These are phyloP conservation scores for Epinotia bilunana DNA, from an alignment of 2,888 invertebrate species.

Conservation along the genomic window DNA sequence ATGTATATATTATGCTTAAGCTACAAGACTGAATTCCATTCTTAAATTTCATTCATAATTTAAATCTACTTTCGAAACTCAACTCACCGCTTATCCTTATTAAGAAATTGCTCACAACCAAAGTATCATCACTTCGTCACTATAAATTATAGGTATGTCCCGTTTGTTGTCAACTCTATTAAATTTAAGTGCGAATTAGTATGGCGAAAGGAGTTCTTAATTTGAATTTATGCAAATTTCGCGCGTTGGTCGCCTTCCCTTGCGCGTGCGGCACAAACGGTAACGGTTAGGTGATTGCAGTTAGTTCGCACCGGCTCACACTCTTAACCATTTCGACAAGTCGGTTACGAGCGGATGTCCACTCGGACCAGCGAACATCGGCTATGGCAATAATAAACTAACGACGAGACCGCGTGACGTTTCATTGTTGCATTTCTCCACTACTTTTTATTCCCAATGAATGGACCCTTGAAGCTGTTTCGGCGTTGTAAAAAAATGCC, in stretches of 20 bases:
- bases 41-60: conserved; percentile 17
- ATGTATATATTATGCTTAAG: not conserved
- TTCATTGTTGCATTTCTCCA: conserved; percentile 42
- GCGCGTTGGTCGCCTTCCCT: conserved; percentile 54
- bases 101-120: conserved; percentile 44
- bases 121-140: conserved; percentile 43
- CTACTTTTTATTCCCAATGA: conserved; percentile 7
- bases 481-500: conserved; percentile 14
- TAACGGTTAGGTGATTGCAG: conserved; percentile 73
- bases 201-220: conserved; percentile 45
- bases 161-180: conserved; percentile 19
- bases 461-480: conserved; percentile 15
- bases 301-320: conserved; percentile 67
- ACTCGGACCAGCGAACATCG: conserved; percentile 55
- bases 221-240: conserved; percentile 57
- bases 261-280: conserved; percentile 68
- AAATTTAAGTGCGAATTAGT: conserved; percentile 7
- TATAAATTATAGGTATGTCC: conserved; percentile 19
- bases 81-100: conserved; percentile 43
- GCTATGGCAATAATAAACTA: conserved; percentile 46
- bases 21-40: not conserved
- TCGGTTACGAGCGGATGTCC: conserved; percentile 67
- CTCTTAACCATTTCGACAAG: conserved; percentile 76
- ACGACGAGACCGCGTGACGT: conserved; percentile 38
- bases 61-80: conserved; percentile 18